Evolutionary conservation across 92 coral and sea anemone species (phyloP), one percentile per base, ranked within the genome.

Genomic region (Palythoa grandiflora): DNA sequence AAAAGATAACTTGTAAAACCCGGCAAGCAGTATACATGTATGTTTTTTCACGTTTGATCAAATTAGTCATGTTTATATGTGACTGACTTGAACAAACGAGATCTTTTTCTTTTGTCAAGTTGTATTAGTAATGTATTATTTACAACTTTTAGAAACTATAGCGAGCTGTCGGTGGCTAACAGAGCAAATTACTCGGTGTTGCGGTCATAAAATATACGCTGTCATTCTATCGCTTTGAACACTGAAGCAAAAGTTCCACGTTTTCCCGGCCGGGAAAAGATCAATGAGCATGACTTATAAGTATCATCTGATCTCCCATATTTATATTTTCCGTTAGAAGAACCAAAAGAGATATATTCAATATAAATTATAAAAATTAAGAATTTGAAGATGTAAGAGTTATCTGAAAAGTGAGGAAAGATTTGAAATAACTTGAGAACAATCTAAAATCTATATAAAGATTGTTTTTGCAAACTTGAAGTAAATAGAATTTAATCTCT

Each of bases 401-500:
- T 38, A 61, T 59, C 54, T 38, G 60, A 20, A 60, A 38, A 19
- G 74, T 21, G 60, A 80, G 36, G 47, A 2, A n/a, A 39, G 35
- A 17, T 44, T n/a, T 21, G 17, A 81, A 81, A 66, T 47, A 65
- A 63, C 86, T 65, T 66, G 6, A 20, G 74, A 36, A 73, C 66
- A 68, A 65, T 50, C 40, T 68, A 73, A 66, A 68, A 65, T 50
- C 40, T 68, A 47, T 81, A 65, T 66, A 66, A 81, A 48, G 50
- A 47, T 68, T 81, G 86, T 63, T 81, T 21, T 79, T 79, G 52
- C 55, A 61, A 81, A 66, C 57, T 66, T 68, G 39, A 40, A n/a
- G 74, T 81, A 81, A 81, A 81, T 63, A 81, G 20, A 81, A 81
- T 48, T 17, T 19, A 44, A 81, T 81, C 75, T 39, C 74, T 68